Evolutionary conservation across 2,797 vertebrate genomes (phyloP).

Genomic region (Bucorvus abyssinicus): DNA sequence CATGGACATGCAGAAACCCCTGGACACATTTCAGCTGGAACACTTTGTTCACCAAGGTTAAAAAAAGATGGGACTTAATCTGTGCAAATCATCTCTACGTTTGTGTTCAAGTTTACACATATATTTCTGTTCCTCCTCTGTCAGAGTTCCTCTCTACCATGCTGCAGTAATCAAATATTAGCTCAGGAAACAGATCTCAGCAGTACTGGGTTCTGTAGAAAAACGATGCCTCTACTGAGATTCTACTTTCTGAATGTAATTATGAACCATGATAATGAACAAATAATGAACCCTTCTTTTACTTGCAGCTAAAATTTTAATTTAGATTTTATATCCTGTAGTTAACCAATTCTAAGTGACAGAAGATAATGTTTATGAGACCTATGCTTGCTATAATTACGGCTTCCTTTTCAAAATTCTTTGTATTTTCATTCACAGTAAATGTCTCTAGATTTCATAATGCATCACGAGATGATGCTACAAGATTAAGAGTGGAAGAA

Average conservation of each 20-base stretch:
- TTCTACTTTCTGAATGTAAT: not conserved
- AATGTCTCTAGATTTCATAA: not conserved
- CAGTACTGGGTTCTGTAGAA: not conserved
- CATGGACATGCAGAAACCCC: not conserved
- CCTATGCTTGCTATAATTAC: not conserved
- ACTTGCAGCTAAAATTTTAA: constrained; percentile 6
- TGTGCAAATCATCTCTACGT: not conserved
- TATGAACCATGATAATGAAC: not conserved
- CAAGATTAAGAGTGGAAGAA: not conserved
- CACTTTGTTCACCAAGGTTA: not conserved
- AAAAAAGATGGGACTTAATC: not conserved
- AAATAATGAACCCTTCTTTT: not conserved
- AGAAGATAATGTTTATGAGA: not conserved
- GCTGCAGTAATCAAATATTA: not conserved
- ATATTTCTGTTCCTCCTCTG: not conserved
- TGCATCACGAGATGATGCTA: not conserved
- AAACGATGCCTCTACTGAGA: not conserved
- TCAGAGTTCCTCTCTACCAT: not conserved
- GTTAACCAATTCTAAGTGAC: not conserved
- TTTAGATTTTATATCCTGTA: not conserved
- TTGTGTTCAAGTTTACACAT: not conserved
- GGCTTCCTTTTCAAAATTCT: not conserved
- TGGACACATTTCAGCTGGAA: accelerated
- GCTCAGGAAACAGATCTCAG: not conserved
- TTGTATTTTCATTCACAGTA: not conserved